A percentile compares a stretch with the other conserved stretches of the same genome.
Conservation (phyloP, 2,888 invertebrate genomes). For the Leptarthrus brevirostris region DNA sequence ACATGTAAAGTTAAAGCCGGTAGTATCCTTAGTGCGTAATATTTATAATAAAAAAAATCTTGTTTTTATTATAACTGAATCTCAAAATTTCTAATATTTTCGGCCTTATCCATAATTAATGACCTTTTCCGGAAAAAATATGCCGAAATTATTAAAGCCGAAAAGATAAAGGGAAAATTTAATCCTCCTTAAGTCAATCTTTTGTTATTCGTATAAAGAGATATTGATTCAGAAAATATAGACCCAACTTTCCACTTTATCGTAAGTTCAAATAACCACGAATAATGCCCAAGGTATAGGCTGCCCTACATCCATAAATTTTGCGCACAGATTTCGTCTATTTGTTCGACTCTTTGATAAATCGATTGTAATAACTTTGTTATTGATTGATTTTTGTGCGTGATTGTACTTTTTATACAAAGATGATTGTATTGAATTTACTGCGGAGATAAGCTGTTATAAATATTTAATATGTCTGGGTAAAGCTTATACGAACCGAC, state of each 20-base stretch:
- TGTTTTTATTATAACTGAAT: too few species aligned
- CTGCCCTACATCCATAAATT: slow-evolving; percentile 22
- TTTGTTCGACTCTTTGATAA: slow-evolving; percentile 44
- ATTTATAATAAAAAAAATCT: too few species aligned
- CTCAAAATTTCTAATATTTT: too few species aligned
- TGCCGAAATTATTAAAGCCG: background rate
- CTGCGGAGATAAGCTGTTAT: slow-evolving; percentile 24
- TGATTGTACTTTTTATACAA: slow-evolving; percentile 43
- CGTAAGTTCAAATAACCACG: background rate
- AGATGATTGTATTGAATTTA: slow-evolving; percentile 29
- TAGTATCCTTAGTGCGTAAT: too few species aligned
- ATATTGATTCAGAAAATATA: slow-evolving; percentile 27
- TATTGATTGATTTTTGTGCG: slow-evolving; percentile 47
- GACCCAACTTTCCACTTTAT: slow-evolving; percentile 4
- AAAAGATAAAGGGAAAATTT: background rate
- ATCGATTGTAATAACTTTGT: slow-evolving; percentile 46
- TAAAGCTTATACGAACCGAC: slow-evolving; percentile 18
- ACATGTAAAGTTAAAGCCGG: too few species aligned
- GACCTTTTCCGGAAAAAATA: background rate
- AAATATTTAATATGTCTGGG: slow-evolving; percentile 37
- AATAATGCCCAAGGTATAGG: background rate
- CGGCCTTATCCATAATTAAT: background rate
- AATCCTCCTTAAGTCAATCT: background rate
- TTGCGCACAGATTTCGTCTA: slow-evolving; percentile 44
- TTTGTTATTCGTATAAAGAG: slow-evolving; percentile 5